Conservation (phyloP, 1,140 invertebrate genomes). For the Panagrolaimus sp. region DNA sequence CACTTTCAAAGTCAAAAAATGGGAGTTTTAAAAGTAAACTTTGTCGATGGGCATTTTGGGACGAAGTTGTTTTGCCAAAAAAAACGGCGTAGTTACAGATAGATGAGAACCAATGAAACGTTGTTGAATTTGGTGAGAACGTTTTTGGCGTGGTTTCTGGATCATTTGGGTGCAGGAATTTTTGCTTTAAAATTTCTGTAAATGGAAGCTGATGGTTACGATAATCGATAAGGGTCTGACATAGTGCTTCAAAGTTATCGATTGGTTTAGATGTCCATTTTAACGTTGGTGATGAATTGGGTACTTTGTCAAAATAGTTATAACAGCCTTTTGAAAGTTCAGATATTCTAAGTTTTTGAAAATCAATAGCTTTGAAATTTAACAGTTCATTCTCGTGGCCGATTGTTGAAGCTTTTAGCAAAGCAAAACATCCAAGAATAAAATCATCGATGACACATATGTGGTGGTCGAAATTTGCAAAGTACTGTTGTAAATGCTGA, state of each 20-base stretch:
- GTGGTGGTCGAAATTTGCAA: too few species aligned
- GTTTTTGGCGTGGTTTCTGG: too few species aligned
- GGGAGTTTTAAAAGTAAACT: background rate
- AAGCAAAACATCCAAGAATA: too few species aligned
- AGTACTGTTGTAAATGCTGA: too few species aligned
- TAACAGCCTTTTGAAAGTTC: too few species aligned
- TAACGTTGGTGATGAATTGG: too few species aligned
- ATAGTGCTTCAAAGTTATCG: background rate
- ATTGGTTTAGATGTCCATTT: background rate
- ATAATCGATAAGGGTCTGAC: background rate
- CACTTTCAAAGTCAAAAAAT: background rate
- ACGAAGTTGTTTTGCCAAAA: background rate
- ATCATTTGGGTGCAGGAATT: background rate
- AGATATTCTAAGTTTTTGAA: too few species aligned
- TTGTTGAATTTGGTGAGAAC: background rate
- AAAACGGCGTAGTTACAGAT: background rate
- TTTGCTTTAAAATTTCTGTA: background rate
- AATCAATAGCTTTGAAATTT: too few species aligned
- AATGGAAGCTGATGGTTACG: background rate
- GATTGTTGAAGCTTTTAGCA: too few species aligned
- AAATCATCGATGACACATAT: too few species aligned
- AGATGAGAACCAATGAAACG: background rate
- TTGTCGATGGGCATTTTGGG: background rate
- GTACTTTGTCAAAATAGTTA: too few species aligned
- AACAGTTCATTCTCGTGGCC: too few species aligned